These are phyloP conservation scores for Tinea trinotella DNA, from an alignment of 2,888 invertebrate species.

Conservation along the genomic window DNA sequence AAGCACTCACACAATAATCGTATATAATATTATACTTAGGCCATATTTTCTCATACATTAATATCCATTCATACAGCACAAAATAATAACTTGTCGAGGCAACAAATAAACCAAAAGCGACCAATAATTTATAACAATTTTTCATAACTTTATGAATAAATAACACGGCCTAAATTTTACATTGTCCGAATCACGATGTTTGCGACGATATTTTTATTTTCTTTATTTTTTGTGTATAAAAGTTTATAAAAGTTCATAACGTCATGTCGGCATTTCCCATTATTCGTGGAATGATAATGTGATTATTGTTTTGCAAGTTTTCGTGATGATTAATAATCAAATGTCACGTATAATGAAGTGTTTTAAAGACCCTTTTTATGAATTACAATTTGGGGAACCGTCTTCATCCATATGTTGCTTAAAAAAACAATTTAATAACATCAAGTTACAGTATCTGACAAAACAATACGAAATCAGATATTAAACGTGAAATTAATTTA, in stretches of 20 bases:
- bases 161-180: slow-evolving; percentile 66
- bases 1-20: too few relatives aligned
- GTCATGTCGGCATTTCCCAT: slow-evolving; percentile 27
- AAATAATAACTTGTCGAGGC: neutral
- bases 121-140: slow-evolving; percentile 6
- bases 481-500: too few relatives aligned
- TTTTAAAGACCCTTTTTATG: slow-evolving; percentile 29
- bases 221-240: slow-evolving; percentile 30
- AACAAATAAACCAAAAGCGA: neutral
- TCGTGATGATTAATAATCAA: slow-evolving; percentile 58
- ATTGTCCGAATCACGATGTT: slow-evolving; percentile 59
- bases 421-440: slow-evolving; percentile 1
- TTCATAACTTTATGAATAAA: slow-evolving; percentile 51
- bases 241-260: slow-evolving; percentile 52
- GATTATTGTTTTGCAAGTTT: slow-evolving; percentile 68
- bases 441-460: neutral
- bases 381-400: slow-evolving; percentile 6
- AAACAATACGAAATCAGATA: too few relatives aligned
- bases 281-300: slow-evolving; percentile 44
- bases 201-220: slow-evolving; percentile 47
- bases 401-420: slow-evolving; percentile 9
- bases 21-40: too few relatives aligned
- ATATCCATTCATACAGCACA: too few relatives aligned
- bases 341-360: slow-evolving; percentile 65
- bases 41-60: too few relatives aligned